Base-by-base conservation (phyloP, 2,797 vertebrate species). In the Schizothorax lantsangensis region DNA sequence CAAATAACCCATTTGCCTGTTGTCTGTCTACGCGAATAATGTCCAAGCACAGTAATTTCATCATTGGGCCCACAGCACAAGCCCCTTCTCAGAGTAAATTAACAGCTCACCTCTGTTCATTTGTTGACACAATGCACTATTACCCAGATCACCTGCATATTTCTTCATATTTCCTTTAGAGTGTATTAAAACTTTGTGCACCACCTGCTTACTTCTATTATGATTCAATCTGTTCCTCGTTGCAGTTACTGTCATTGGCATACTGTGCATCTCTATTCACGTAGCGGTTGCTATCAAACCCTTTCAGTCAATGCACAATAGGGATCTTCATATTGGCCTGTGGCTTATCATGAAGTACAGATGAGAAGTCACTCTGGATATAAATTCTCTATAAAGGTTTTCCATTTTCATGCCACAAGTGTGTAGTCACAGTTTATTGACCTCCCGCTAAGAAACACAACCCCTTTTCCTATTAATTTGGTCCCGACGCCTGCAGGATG, bases 391-490 rank as follows among this genome's bases (percentile, higher is more conserved):
- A 38, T 38, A 62, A 89, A 88, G 84, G 86, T 88, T 89, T 85
- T 74, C 82, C 82, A 83, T 88, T 89, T 81, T 90, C 68, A 84
- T n/a, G 7, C 89, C 89, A 89, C 88, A 89, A 89, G 88, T 93
- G 90, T 90, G 84, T 83, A 75, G 77, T 89, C 91, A 89, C 89
- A 81, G 87, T 91, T 91, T 92, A 89, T 87, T 91, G 92, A 93
- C 90, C 89, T 89, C 89, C 90, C 62, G 86, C 89, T 88, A 90
- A 84, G 88, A 88, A 89, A 86, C 84, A 68, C 90, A 92, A 92
- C 89, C 89, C 83, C 84, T 86, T 81, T 45, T 84, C 86, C 89
- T 86, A 90, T 92, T 93, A 83, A 92, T 89, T 80, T 88, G 84
- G 84, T 52, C 26, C 75, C 66, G 83, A 89, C 47, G 88, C 83